Evolutionary conservation across 2,888 invertebrate genomes (phyloP).

Genomic region (Callyntrura guangdongensis): DNA sequence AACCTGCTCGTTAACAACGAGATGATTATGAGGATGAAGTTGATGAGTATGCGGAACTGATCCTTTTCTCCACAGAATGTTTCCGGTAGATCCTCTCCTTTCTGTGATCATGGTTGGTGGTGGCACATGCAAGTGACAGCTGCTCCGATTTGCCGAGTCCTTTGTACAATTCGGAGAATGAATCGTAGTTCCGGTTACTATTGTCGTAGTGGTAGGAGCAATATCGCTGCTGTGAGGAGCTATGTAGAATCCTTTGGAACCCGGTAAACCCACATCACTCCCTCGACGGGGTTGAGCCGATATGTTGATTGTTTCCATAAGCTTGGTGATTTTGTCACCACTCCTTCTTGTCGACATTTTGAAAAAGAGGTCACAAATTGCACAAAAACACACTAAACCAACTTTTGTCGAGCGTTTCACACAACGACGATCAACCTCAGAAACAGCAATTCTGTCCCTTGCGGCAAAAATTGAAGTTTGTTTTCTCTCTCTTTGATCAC

Average conservation of each 20-base stretch:
- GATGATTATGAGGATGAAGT: slow-evolving; percentile 64
- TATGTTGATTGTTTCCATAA: slow-evolving; percentile 83
- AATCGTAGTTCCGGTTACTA: slow-evolving; percentile 38
- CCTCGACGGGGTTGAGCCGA: slow-evolving; percentile 80
- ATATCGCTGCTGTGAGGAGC: slow-evolving; percentile 82
- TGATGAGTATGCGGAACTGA: slow-evolving; percentile 79
- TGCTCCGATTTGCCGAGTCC: slow-evolving; percentile 80
- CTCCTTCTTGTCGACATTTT: slow-evolving; percentile 62
- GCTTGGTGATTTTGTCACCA: slow-evolving; percentile 82
- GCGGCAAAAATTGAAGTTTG: too few species aligned
- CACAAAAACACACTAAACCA: background rate
- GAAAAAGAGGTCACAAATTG: slow-evolving; percentile 10
- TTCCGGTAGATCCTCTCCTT: slow-evolving; percentile 84
- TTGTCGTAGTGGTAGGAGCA: slow-evolving; percentile 67
- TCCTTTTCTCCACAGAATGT: slow-evolving; percentile 84
- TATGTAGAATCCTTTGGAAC: slow-evolving; percentile 83
- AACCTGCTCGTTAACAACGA: slow-evolving; percentile 75
- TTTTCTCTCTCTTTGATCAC: too few species aligned
- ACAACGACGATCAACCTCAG: too few species aligned
- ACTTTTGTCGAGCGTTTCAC: too few species aligned
- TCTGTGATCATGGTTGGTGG: slow-evolving; percentile 81
- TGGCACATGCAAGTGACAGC: slow-evolving; percentile 81
- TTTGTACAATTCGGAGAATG: slow-evolving; percentile 62
- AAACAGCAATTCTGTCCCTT: too few species aligned
- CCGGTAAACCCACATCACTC: slow-evolving; percentile 82